Base-by-base conservation (phyloP, 23 tunicate genomes). In the Trididemnum miniatum region DNA sequence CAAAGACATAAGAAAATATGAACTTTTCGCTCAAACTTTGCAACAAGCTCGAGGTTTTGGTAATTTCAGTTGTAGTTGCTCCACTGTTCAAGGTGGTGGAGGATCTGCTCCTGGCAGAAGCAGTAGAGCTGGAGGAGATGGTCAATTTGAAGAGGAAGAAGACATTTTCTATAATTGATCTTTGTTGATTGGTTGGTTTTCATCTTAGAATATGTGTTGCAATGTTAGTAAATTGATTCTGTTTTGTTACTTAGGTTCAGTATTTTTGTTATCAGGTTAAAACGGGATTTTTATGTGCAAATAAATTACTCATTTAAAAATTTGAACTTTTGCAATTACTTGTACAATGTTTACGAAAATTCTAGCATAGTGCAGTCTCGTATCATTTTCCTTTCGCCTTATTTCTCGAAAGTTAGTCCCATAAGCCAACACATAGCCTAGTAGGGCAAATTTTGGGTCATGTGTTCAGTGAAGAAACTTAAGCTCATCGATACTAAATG, bases 1-100 rank as follows among this genome's bases (percentile, higher is more conserved):
- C 76, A 89, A 89, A 60, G 98, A 95, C 71, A 89, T 95, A 60
- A 66, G 95, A 49, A 95, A 89, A 84, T 95, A 95, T 57, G 98
- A 95, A 64, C 85, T 85, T 87, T 95, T 95, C 63, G 98, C 98
- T 20, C 98, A 89, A 35, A 95, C 98, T 30, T 79, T 95, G 51
- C 98, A 95, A 62, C 98, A 95, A 82, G 95, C 97, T 71, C 57
- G 98, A 31, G 98, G 98, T 7, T 95, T 95, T 34, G 98, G 98
- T 28, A 93, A 93, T 31, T 95, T 95, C 91, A 85, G 89, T 67
- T 86, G 79, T 52, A 84, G 89, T 38, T 76, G 89, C 22, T 31
- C 59, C 2, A 26, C 82, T 2, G 38, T 2, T 7, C 82, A 60
- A 26, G 72, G 81, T 23, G 65, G 71, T 5, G 71, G 72, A 20